Evolutionary conservation across 1,140 invertebrate genomes (phyloP), one percentile per base, ranked within the genome.

Genomic region (Drosophila orena): DNA sequence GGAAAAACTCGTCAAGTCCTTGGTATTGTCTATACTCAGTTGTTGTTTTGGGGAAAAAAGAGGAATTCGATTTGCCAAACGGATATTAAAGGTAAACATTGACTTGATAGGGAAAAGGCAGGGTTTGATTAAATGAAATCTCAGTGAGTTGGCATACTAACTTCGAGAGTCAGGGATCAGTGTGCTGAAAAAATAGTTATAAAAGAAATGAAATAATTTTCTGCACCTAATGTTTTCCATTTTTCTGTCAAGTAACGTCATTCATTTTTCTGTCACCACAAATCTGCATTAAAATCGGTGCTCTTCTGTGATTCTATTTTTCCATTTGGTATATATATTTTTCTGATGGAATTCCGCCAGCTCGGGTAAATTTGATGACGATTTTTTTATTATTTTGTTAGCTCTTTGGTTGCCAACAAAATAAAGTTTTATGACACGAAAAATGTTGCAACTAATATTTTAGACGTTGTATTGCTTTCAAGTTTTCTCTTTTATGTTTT

Each of bases 401-500:
- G 37, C 46, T 52, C 34, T 53, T 37, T 47, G 40, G 60, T 38
- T 55, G 65, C 58, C 70, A 66, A 50, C 54, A 88, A 71, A 81
- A 79, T 70, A 80, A 79, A 83, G 64, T 83, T 79, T 84, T 77
- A 89, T 90, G 84, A 80, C 84, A 88, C 84, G 56, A 88, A 89
- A 89, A 88, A 88, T 89, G 84, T 80, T 80, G 73, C 69, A 88
- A 79, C 84, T 84, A 84, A 89, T 89, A 89, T 89, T 89, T 89
- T 77, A 77, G 80, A 53, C 55, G 56, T 76, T 71, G 71, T 79
- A 57, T 60, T 65, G 55, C 62, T 61, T 14, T 46, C 43, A 55
- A 24, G 22, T 47, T 50, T 57, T 58, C 15, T 40, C 3, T 38
- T 59, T 54, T 38, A 34, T 22, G 11, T 20, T 53, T 72, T 34